phyloP scores from a whole-genome alignment of 1,140 invertebrate genomes.

The Sitophilus oryzae region DNA sequence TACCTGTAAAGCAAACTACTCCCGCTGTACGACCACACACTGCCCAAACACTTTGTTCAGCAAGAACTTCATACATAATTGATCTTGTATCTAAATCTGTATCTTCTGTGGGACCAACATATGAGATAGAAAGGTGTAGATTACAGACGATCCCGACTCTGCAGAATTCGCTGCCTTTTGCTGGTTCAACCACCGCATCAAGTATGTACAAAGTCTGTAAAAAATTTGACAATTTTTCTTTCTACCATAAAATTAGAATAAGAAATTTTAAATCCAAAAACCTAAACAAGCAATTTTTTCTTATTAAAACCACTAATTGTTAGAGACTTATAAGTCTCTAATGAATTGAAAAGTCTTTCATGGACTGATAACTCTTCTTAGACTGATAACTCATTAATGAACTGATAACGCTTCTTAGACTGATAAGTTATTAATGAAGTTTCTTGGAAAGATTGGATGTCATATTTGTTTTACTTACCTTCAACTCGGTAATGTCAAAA shows the following conservation, averaged over 20 bases:
- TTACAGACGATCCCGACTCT: constrained; percentile 82
- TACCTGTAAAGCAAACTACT: constrained; percentile 62
- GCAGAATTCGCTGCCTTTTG: constrained; percentile 78
- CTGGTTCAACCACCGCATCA: constrained; percentile 71
- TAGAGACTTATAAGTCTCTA: too few relatives aligned
- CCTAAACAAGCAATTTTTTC: neutral
- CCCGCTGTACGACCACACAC: constrained; percentile 83
- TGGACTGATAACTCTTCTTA: too few relatives aligned
- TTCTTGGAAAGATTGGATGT: too few relatives aligned
- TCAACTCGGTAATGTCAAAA: constrained; percentile 58
- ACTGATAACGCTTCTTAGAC: too few relatives aligned
- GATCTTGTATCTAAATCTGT: constrained; percentile 43
- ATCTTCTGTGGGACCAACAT: constrained; percentile 37
- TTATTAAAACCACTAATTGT: too few relatives aligned
- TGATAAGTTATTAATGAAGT: too few relatives aligned
- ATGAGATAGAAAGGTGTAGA: constrained; percentile 68
- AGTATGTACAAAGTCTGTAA: constrained; percentile 77
- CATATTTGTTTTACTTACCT: constrained; percentile 48
- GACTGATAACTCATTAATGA: too few relatives aligned
- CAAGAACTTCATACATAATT: constrained; percentile 89
- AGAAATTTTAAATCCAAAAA: too few relatives aligned
- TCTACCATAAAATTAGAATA: too few relatives aligned
- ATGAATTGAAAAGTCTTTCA: too few relatives aligned
- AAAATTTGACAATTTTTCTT: too few relatives aligned
- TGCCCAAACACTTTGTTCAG: constrained; percentile 88